Conservation (phyloP, 2,888 invertebrate species). For the Leptopilina myrica region DNA sequence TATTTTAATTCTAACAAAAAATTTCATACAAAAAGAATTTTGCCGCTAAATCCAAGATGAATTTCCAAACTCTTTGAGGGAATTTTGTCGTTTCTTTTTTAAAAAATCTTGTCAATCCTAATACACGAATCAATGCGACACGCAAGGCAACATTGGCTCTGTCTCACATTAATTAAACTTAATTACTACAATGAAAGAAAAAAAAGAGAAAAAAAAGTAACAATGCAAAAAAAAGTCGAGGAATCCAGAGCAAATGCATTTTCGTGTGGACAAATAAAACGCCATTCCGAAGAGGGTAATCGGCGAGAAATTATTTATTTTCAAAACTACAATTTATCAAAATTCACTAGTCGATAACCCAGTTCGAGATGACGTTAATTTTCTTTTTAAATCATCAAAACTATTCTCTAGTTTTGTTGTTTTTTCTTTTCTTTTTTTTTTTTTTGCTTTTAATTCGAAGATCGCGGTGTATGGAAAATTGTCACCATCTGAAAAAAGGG, state of each 20-base stretch:
- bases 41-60: slow-evolving; percentile 17
- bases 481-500: slow-evolving; percentile 61
- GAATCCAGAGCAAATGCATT: slow-evolving; percentile 41
- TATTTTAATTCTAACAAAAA: too few relatives aligned
- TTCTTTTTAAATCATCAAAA: background rate
- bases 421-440: slow-evolving; percentile 20
- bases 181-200: background rate
- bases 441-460: slow-evolving; percentile 23
- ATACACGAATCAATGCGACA: slow-evolving; percentile 36
- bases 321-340: background rate
- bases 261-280: slow-evolving; percentile 39
- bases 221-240: too few relatives aligned
- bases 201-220: background rate
- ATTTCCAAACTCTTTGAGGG: slow-evolving; percentile 32
- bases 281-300: slow-evolving; percentile 29
- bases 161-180: background rate
- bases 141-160: slow-evolving; percentile 41
- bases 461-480: slow-evolving; percentile 47
- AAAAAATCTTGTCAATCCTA: slow-evolving; percentile 36
- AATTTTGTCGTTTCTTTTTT: slow-evolving; percentile 37
- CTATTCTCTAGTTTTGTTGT: slow-evolving; percentile 11
- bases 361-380: slow-evolving; percentile 33
- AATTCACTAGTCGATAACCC: background rate
- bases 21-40: background rate
- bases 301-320: background rate